Conservation (phyloP, 2,113 vertebrate species). For the Quiscalus mexicanus region DNA sequence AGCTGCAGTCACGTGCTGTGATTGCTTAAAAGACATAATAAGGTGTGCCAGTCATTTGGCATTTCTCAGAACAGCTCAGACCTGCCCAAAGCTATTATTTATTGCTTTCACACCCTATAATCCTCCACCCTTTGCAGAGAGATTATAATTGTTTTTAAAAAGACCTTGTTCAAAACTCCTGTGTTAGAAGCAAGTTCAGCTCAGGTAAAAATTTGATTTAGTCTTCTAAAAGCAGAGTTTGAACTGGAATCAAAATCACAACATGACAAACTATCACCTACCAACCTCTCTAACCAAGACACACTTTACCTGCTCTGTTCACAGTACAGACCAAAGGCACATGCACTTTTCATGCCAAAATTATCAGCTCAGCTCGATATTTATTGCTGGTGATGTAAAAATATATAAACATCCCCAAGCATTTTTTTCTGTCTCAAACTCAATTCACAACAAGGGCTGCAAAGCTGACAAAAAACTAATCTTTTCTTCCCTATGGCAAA, state of each 20-base stretch:
- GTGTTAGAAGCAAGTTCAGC: neutral
- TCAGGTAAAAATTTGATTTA: neutral
- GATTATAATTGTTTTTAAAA: neutral
- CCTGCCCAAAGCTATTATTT: neutral
- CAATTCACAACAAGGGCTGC: neutral
- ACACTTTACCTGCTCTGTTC: neutral
- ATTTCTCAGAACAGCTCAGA: neutral
- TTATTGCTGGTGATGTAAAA: neutral
- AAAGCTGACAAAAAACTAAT: neutral
- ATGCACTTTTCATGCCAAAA: neutral
- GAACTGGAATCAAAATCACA: neutral
- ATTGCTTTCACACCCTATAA: neutral
- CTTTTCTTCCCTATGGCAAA: neutral
- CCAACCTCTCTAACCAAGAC: neutral
- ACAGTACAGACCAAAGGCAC: neutral
- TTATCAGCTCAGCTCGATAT: neutral
- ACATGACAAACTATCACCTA: neutral
- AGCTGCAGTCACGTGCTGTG: neutral
- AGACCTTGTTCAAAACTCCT: neutral
- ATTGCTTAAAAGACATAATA: neutral
- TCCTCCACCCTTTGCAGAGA: neutral
- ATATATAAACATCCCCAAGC: neutral
- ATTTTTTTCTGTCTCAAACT: neutral
- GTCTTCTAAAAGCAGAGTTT: neutral
- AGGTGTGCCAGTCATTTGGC: neutral